Conservation (phyloP, 1,140 invertebrate species). For the Magallana ariakensis region DNA sequence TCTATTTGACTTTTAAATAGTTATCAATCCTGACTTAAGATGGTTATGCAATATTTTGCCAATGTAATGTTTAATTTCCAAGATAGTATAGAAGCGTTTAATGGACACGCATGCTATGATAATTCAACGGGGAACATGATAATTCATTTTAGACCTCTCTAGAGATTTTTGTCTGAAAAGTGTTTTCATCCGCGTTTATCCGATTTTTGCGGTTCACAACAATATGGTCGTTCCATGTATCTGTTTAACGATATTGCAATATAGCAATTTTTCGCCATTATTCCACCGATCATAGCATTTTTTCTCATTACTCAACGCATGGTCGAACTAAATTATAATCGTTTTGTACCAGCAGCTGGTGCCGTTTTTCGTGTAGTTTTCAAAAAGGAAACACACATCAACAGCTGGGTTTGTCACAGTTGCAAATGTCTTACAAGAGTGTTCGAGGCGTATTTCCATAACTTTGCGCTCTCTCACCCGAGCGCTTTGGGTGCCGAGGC, state of each 20-base stretch:
- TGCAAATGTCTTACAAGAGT: background rate
- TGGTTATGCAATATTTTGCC: background rate
- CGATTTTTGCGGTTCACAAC: conserved; percentile 18
- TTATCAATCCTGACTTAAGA: background rate
- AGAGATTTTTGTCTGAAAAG: background rate
- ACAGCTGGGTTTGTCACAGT: background rate
- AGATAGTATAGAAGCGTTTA: conserved; percentile 2
- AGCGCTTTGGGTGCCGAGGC: background rate
- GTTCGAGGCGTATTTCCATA: background rate
- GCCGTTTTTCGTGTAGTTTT: background rate
- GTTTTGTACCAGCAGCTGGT: background rate
- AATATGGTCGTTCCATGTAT: conserved; percentile 22
- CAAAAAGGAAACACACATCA: background rate
- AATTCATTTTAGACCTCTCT: conserved; percentile 27
- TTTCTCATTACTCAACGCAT: background rate
- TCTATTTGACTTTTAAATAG: conserved; percentile 15
- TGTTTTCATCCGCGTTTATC: conserved; percentile 15
- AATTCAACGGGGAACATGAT: conserved; percentile 12
- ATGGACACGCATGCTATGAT: conserved; percentile 22
- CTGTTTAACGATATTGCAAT: conserved; percentile 24
- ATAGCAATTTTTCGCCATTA: conserved; percentile 22
- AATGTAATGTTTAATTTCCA: conserved; percentile 15
- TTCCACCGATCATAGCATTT: background rate
- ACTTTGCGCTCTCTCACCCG: background rate
- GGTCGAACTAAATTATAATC: background rate